phyloP scores from a whole-genome alignment of 2,888 invertebrate species.

The Capitulum mitella region DNA sequence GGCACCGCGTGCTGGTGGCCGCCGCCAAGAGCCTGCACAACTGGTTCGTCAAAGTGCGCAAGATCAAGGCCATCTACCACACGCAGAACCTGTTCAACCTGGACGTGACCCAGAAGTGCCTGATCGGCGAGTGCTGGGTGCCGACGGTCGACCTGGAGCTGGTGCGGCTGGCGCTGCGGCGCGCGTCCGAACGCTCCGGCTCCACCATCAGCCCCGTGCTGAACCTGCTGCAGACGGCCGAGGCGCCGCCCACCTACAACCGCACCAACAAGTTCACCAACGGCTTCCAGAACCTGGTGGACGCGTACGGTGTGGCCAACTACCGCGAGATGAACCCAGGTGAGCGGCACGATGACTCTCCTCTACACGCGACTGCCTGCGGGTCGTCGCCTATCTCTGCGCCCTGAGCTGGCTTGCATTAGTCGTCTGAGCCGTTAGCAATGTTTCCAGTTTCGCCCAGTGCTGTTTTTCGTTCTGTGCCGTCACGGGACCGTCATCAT shows the following conservation, averaged over 20 bases:
- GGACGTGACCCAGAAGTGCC: constrained; percentile 81
- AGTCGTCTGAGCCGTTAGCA: no score
- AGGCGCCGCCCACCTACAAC: constrained; percentile 91
- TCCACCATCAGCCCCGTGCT: constrained; percentile 74
- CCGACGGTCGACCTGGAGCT: constrained; percentile 61
- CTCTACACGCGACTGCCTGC: no score
- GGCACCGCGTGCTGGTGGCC: constrained; percentile 71
- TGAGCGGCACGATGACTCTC: no score
- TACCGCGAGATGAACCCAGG: constrained; percentile 96
- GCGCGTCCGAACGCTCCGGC: constrained; percentile 66
- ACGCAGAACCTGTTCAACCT: constrained; percentile 85
- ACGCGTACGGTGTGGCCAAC: constrained; percentile 91
- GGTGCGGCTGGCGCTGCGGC: constrained; percentile 68
- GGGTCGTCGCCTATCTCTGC: no score
- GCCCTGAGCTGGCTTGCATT: no score
- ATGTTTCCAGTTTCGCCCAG: no score
- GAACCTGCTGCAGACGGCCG: constrained; percentile 82
- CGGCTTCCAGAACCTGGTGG: constrained; percentile 90
- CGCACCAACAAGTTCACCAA: constrained; percentile 91
- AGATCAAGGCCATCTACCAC: constrained; percentile 91
- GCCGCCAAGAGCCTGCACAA: constrained; percentile 80
- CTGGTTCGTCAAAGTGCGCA: constrained; percentile 77
- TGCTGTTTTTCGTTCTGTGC: no score
- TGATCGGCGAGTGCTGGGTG: constrained; percentile 86
- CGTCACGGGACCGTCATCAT: no score